Evolutionary conservation across 2,113 vertebrate species (phyloP), one percentile per base, ranked within the genome.

Genomic region (Leucopsar rothschildi): DNA sequence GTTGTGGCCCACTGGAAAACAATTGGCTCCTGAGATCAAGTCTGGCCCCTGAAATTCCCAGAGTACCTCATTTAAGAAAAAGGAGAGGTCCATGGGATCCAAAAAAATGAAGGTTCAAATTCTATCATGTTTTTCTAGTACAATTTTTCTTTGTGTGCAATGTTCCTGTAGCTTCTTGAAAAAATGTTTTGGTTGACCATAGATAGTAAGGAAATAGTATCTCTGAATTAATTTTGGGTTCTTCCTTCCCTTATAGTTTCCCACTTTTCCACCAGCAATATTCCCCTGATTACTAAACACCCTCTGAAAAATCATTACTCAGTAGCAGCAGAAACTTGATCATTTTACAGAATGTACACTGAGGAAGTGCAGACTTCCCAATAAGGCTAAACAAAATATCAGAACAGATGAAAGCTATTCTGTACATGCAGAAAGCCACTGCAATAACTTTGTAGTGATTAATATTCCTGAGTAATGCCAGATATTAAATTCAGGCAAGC

Each of bases 281-380:
- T 71, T 88, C 11, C 18, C n/a, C 35, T 33, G 29, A 45, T 63
- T 75, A 40, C 53, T 52, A 50, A 92, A 66, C 17, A 63, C 33
- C 5, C 19, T 28, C 20, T 19, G 72, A 45, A 9, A 91, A 31
- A 31, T 56, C 45, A 15, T 22, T 64, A 53, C 25, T 82, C 68
- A 65, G 10, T 0, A 68, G 27, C 28, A 82, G 16, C 24, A 93
- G 49, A n/a, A 82, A 56, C 6, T 22, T 84, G 18, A 49, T 37
- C 45, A 47, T 78, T 78, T 50, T 17, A 50, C 2, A 29, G 73
- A 59, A 55, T 0, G 0, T 15, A 27, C 21, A 37, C 11, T 19
- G 47, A 71, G 39, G 75, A 90, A 60, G 61, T 40, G 45, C 16
- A 84, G n/a, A 10, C 12, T 40, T 61, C 59, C 57, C 64, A 69